Conservation (phyloP, 2,888 invertebrate species). For the Cantharis rustica region DNA sequence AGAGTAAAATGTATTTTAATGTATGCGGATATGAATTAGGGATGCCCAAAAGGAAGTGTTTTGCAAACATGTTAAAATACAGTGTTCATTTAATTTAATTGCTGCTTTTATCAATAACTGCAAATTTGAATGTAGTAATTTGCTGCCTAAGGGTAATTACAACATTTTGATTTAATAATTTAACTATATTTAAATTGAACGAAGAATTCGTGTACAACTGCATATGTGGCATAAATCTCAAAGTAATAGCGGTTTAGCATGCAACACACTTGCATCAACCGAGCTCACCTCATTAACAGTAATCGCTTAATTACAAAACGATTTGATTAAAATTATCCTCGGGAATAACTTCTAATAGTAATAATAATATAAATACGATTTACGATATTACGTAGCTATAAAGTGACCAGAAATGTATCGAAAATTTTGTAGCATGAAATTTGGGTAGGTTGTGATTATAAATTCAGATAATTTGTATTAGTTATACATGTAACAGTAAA, state of each 20-base stretch:
- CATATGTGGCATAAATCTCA: neutral
- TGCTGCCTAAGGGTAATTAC: neutral
- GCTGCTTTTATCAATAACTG: neutral
- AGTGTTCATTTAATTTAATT: neutral
- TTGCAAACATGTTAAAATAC: neutral
- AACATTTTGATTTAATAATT: neutral
- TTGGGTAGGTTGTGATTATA: neutral
- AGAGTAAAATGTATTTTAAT: neutral
- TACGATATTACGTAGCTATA: neutral
- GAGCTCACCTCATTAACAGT: neutral
- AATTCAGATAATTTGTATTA: neutral
- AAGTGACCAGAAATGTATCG: neutral
- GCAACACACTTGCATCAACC: neutral
- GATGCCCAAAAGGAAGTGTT: neutral
- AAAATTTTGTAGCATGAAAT: neutral
- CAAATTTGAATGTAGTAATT: neutral
- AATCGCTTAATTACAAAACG: conserved; percentile 1
- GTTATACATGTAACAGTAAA: neutral
- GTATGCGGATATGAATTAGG: neutral
- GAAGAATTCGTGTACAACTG: neutral
- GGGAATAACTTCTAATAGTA: neutral
- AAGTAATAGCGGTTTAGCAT: neutral
- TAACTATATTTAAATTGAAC: neutral
- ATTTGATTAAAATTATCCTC: neutral
- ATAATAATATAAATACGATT: neutral